These are phyloP conservation scores for Athalia circularis DNA, from an alignment of 2,888 invertebrate species.

Conservation along the genomic window DNA sequence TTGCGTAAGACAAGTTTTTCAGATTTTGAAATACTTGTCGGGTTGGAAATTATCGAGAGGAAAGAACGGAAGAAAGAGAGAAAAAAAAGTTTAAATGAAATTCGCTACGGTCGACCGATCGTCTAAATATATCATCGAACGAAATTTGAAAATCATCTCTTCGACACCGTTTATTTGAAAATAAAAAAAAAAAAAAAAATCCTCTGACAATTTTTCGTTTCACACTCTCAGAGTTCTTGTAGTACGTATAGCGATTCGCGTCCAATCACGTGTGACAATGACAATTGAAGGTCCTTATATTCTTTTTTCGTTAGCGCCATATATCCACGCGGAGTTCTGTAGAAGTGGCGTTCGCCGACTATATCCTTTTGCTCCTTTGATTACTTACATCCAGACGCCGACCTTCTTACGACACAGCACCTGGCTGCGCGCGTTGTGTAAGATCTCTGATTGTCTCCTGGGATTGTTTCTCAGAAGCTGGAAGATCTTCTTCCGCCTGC, in stretches of 20 bases:
- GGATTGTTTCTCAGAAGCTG: slow-evolving; percentile 52
- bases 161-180: too few species aligned
- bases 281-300: background rate
- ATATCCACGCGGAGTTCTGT: background rate
- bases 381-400: slow-evolving; percentile 36
- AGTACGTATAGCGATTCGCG: too few species aligned
- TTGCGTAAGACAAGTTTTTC: too few species aligned
- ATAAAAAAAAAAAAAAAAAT: too few species aligned
- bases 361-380: background rate
- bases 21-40: too few species aligned
- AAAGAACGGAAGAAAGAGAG: too few species aligned
- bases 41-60: too few species aligned
- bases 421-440: background rate
- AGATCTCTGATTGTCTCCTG: slow-evolving; percentile 54
- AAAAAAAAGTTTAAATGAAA: too few species aligned
- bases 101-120: too few species aligned
- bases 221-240: too few species aligned
- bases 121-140: too few species aligned
- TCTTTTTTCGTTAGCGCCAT: background rate
- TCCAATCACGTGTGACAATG: background rate
- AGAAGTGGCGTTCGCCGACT: background rate
- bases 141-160: too few species aligned
- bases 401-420: background rate
- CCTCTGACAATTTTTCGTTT: background rate
- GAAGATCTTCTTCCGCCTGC: slow-evolving; percentile 30